Base-by-base conservation (phyloP, 2,888 invertebrate species). In the Bimastos eiseni region DNA sequence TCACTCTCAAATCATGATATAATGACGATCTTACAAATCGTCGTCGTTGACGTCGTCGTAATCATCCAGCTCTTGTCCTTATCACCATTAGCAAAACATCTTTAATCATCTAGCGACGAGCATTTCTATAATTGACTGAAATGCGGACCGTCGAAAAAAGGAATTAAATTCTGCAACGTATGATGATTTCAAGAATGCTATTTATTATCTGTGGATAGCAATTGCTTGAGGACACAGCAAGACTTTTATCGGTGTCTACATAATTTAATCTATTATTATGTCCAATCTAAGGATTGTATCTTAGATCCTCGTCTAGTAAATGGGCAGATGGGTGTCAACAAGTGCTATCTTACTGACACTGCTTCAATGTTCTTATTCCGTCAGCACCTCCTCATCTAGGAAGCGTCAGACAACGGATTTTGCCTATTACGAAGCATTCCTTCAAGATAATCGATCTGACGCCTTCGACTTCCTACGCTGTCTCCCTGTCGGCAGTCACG, bases 401-500 rank as follows among this genome's bases (percentile, higher is more conserved):
- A 37, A 38, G 38, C 33, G 21, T 41, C n/a, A 41, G 44, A 21
- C 30, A 89, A 0, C 11, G 19, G 41, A 41, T 15, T 89, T 1
- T 89, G 19, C 21, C 41, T 89, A 41, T 44, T 21, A 33, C n/a
- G 4, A 89, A 41, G 89, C n/a, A 34, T n/a, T 38, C 37, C 24
- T 49, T n/a, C 89, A 89, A 89, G 33, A 89, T 89, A n/a, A 41
- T 89, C 41, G 38, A 49, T 15, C 38, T 89, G 49, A 19, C 33
- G 38, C 41, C 89, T 49, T 33, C 41, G 41, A 38, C 89, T 5
- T 36, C 41, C 41, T 89, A 89, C 89, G 3, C 41, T 33, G 49
- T 89, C 89, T 44, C 89, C 38, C 44, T 89, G n/a, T 24, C 41
- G n/a, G 44, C 89, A 41, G n/a, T 8, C 30, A 89, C 89, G 33